These are phyloP conservation scores for Neocloeon triangulifer DNA, from an alignment of 1,140 invertebrate species.

Conservation along the genomic window DNA sequence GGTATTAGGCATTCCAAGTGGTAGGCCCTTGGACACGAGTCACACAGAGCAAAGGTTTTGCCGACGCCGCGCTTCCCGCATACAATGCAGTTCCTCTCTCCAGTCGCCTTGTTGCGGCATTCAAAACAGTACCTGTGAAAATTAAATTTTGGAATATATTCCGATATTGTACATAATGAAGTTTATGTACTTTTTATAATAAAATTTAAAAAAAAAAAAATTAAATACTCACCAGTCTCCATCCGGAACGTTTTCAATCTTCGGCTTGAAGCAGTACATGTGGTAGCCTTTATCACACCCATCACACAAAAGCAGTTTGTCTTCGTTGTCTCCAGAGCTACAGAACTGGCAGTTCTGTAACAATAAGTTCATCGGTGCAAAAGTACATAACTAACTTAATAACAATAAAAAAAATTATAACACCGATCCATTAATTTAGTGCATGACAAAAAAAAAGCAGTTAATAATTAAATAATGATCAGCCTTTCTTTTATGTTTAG, in stretches of 20 bases:
- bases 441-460: no score
- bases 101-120: constrained; percentile 87
- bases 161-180: background rate
- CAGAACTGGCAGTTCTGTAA: constrained; percentile 93
- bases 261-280: constrained; percentile 94
- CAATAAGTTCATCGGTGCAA: no score
- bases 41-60: constrained; percentile 63
- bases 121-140: constrained; percentile 71
- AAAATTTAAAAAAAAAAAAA: no score
- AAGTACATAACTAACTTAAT: no score
- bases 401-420: no score
- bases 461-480: no score
- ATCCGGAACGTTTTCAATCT: constrained; percentile 87
- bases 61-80: constrained; percentile 51
- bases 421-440: no score
- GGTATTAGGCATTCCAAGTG: constrained; percentile 83
- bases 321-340: constrained; percentile 86
- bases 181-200: constrained; percentile 2
- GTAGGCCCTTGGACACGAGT: constrained; percentile 72
- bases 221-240: constrained; percentile 70
- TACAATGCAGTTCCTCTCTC: constrained; percentile 66
- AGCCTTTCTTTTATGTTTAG: no score
- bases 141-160: constrained; percentile 1
- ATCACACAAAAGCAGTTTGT: constrained; percentile 82
- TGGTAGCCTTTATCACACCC: constrained; percentile 95